A percentile compares a stretch with the other conserved stretches of the same genome.
phyloP scores from a whole-genome alignment of 64 coral and sea anemone genomes.

The Actinia equina region DNA sequence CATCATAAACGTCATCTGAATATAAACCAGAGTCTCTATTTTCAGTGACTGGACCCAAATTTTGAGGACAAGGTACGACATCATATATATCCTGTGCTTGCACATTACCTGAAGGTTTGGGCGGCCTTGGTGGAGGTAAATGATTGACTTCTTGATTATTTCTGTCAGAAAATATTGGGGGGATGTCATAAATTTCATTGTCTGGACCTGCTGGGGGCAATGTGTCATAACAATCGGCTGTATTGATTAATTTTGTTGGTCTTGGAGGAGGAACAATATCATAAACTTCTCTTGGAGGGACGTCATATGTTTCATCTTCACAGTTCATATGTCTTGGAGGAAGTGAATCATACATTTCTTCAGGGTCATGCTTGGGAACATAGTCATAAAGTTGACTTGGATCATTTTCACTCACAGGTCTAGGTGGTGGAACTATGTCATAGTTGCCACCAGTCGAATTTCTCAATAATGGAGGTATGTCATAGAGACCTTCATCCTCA shows the following conservation, averaged over 20 bases:
- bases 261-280: conserved; percentile 28
- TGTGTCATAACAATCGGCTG: conserved; percentile 32
- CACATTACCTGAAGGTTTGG: not conserved
- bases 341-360: conserved; percentile 20
- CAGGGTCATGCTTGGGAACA: not conserved
- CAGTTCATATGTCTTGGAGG: not conserved
- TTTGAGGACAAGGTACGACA: conserved; percentile 26
- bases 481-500: conserved; percentile 3
- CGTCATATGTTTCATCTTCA: conserved; percentile 34
- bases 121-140: not conserved
- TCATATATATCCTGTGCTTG: conserved; percentile 48
- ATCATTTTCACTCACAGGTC: conserved; percentile 17
- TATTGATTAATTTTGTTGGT: not conserved
- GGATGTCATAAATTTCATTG: conserved; percentile 29
- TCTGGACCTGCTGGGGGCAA: not conserved
- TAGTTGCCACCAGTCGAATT: conserved; percentile 22
- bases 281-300: conserved; percentile 40
- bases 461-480: conserved; percentile 15
- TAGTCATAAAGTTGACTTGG: conserved; percentile 6
- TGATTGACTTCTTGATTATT: not conserved
- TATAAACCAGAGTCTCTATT: conserved; percentile 19
- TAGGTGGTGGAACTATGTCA: conserved; percentile 25
- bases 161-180: not conserved
- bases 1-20: conserved; percentile 45
- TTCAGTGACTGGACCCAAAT: not conserved